Conservation (phyloP, 53 echinoderm and acorn worm genomes). For the Patiria pectinifera region DNA sequence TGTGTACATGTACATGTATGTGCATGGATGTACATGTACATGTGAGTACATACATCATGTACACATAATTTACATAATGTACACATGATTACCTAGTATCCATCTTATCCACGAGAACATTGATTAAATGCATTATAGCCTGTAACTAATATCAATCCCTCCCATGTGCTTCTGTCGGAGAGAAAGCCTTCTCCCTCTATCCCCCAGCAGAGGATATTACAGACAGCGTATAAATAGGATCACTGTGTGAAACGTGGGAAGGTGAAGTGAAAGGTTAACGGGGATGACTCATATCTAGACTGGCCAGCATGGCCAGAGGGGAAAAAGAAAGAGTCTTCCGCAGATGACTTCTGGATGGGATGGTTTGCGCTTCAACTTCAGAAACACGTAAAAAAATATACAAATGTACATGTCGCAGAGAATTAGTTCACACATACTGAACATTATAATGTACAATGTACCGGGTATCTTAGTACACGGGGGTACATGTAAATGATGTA, state of each 20-base stretch:
- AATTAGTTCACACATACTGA: too few species aligned
- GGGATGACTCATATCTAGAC: conserved; percentile 47
- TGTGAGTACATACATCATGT: neutral
- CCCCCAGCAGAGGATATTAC: neutral
- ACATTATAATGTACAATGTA: too few species aligned
- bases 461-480: too few species aligned
- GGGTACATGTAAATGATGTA: too few species aligned
- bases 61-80: neutral
- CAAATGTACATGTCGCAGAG: too few species aligned
- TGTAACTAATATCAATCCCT: neutral
- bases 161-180: neutral
- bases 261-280: conserved; percentile 19
- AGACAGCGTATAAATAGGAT: neutral
- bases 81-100: neutral
- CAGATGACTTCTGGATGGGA: neutral
- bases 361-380: too few species aligned
- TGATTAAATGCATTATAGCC: neutral
- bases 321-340: neutral
- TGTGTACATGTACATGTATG: neutral
- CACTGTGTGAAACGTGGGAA: neutral
- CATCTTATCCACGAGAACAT: neutral
- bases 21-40: conserved; percentile 37
- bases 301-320: conserved; percentile 9
- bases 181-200: neutral
- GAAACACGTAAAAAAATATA: neutral